These are phyloP conservation scores for Leptinotarsa defecta DNA, from an alignment of 1,140 invertebrate genomes.

Conservation along the genomic window DNA sequence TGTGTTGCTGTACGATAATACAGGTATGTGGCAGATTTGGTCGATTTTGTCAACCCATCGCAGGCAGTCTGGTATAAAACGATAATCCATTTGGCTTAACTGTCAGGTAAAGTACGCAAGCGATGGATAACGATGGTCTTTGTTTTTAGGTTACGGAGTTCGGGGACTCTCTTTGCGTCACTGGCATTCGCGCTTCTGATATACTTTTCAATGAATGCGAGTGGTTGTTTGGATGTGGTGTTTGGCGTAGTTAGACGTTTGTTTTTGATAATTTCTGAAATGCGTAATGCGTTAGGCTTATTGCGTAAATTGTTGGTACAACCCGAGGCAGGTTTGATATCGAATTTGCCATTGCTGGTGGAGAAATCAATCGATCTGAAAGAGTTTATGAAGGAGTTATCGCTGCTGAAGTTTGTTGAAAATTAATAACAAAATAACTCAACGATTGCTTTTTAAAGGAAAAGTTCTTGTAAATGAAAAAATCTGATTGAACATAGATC, in stretches of 20 bases:
- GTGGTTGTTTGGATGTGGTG: neutral
- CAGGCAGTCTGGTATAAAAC: slow-evolving; percentile 42
- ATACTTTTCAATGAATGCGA: neutral
- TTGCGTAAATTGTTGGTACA: neutral
- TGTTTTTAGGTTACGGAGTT: slow-evolving; percentile 53
- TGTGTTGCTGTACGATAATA: slow-evolving; percentile 53
- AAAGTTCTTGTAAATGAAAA: too few relatives aligned
- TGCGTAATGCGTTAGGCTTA: neutral
- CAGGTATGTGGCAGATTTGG: slow-evolving; percentile 51
- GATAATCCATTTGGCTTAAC: slow-evolving; percentile 42
- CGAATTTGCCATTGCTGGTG: neutral
- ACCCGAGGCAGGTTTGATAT: neutral
- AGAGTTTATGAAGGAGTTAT: neutral
- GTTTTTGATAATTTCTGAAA: neutral
- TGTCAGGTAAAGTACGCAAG: slow-evolving; percentile 53
- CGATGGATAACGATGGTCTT: slow-evolving; percentile 44
- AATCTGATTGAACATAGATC: too few relatives aligned
- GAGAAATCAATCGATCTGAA: too few relatives aligned
- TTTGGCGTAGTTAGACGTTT: slow-evolving; percentile 6
- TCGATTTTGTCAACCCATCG: slow-evolving; percentile 39
- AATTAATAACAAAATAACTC: neutral
- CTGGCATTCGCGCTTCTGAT: slow-evolving; percentile 4
- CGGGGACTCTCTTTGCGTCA: slow-evolving; percentile 45
- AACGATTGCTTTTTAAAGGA: too few relatives aligned
- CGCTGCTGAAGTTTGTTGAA: neutral